A percentile compares a stretch with the other conserved stretches of the same genome.
These are phyloP conservation scores for Solenodon paradoxus DNA, from an alignment of 2,113 vertebrate species.

Conservation along the genomic window DNA sequence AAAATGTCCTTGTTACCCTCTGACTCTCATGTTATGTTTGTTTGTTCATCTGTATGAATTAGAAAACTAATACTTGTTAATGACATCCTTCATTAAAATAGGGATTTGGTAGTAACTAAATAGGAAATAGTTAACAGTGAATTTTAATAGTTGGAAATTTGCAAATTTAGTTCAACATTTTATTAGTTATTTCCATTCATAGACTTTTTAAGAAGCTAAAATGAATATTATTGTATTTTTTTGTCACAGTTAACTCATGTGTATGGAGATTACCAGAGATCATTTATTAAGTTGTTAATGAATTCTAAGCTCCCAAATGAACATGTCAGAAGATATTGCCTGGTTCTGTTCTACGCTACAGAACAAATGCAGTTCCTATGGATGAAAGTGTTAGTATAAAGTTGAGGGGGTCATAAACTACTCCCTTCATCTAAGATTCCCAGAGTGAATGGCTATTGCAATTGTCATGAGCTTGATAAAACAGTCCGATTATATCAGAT, in stretches of 20 bases:
- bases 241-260: conserved; percentile 7
- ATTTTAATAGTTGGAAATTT: background rate
- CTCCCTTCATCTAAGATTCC: background rate
- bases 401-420: background rate
- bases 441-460: background rate
- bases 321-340: background rate
- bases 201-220: conserved; percentile 23
- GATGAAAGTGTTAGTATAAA: background rate
- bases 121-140: background rate
- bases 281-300: conserved; percentile 3
- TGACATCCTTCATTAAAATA: background rate
- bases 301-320: background rate
- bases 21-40: background rate
- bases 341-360: background rate
- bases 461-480: background rate
- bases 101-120: background rate
- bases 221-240: conserved; percentile 42
- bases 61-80: background rate
- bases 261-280: background rate
- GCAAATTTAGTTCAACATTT: conserved; percentile 31
- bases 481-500: background rate
- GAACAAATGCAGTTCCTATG: background rate
- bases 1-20: background rate
- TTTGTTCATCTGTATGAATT: background rate
- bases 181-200: background rate